Evolutionary conservation across 2,113 vertebrate genomes (phyloP).

Genomic region (Cygnus atratus): DNA sequence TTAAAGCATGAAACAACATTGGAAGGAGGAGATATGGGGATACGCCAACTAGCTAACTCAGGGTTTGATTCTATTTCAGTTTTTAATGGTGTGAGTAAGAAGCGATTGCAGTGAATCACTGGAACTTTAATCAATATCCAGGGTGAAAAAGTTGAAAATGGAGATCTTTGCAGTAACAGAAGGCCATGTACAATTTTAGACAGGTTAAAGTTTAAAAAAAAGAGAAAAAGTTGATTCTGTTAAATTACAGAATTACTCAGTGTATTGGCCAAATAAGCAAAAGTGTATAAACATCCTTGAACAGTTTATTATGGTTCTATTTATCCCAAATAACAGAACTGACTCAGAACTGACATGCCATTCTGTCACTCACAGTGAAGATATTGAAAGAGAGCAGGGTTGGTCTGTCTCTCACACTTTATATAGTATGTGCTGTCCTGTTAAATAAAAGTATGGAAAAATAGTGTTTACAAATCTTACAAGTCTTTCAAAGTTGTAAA

Average conservation of each 20-base stretch:
- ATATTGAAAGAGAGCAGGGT: not conserved
- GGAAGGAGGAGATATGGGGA: not conserved
- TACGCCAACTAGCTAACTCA: not conserved
- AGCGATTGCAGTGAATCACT: not conserved
- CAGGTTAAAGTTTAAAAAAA: not conserved
- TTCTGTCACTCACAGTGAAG: not conserved
- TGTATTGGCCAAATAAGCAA: not conserved
- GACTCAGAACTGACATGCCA: not conserved
- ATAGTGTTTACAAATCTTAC: not conserved
- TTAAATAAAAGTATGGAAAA: not conserved
- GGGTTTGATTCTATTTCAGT: not conserved
- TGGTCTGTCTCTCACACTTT: not conserved
- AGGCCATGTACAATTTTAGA: not conserved
- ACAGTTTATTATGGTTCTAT: not conserved
- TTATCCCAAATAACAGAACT: not conserved
- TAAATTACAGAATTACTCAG: not conserved
- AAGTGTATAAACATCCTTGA: not conserved
- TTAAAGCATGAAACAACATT: not conserved
- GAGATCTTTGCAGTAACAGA: not conserved
- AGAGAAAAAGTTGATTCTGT: not conserved
- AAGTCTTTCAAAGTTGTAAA: not conserved
- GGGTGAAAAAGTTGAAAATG: not conserved
- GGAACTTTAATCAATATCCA: constrained; percentile 17
- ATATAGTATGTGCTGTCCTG: not conserved
- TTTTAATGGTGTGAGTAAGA: not conserved